These are phyloP conservation scores for Xestia sexstrigata DNA, from an alignment of 2,888 invertebrate genomes.

Conservation along the genomic window DNA sequence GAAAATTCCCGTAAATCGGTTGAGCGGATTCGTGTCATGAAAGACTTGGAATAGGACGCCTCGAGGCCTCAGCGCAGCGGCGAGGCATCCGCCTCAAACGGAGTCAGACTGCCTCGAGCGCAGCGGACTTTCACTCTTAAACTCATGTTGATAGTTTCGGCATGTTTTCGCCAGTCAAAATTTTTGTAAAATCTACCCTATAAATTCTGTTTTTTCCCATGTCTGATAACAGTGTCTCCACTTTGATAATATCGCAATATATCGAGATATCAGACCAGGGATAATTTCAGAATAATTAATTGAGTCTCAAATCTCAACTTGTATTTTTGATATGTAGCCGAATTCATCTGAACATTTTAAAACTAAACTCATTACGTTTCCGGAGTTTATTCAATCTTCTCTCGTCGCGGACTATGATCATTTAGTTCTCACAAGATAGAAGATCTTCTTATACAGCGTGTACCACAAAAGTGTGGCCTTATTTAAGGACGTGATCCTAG, in stretches of 20 bases:
- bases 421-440: not conserved
- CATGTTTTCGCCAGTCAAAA: slow-evolving; percentile 19
- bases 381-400: not conserved
- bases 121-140: slow-evolving; percentile 50
- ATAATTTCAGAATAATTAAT: not conserved
- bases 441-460: not conserved
- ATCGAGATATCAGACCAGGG: not conserved
- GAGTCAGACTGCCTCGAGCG: slow-evolving; percentile 62
- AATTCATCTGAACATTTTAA: not conserved
- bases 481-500: not conserved
- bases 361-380: not conserved
- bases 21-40: not conserved
- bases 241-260: not conserved
- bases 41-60: slow-evolving; percentile 38
- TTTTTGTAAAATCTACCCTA: not conserved
- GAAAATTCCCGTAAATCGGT: slow-evolving; percentile 47
- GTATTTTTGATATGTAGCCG: not conserved
- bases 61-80: slow-evolving; percentile 49
- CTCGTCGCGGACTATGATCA: not conserved
- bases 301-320: not conserved
- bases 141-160: not conserved
- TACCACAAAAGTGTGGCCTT: not conserved
- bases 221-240: not conserved
- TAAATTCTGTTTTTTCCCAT: not conserved
- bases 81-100: slow-evolving; percentile 50